These are phyloP conservation scores for Gnathonemus longibarbis DNA, from an alignment of 2,113 vertebrate species.

Conservation along the genomic window DNA sequence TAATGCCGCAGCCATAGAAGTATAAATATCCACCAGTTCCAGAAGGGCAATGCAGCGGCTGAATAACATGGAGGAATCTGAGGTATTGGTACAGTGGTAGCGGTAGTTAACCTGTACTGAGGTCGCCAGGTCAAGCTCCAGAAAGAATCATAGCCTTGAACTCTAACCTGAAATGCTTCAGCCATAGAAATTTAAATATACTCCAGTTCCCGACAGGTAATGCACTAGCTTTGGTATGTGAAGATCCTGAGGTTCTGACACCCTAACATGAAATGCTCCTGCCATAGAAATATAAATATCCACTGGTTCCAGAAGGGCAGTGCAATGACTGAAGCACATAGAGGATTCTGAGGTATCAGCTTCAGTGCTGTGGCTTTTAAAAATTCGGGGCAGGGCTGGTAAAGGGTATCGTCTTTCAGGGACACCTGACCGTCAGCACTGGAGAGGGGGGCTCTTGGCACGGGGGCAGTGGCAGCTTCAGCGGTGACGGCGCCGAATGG, in stretches of 20 bases:
- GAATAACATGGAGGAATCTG: not conserved
- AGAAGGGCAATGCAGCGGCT: not conserved
- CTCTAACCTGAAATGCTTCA: not conserved
- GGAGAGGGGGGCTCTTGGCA: not conserved
- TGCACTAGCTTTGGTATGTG: not conserved
- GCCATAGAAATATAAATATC: not conserved
- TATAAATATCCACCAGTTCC: not conserved
- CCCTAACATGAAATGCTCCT: not conserved
- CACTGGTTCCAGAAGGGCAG: not conserved
- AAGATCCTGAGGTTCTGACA: not conserved
- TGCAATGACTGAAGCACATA: not conserved
- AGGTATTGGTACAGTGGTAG: not conserved
- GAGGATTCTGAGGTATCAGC: not conserved
- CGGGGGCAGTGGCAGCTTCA: not conserved
- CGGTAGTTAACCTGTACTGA: not conserved
- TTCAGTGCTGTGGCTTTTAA: not conserved
- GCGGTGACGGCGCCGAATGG: not conserved
- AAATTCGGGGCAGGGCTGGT: not conserved
- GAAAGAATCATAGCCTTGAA: not conserved
- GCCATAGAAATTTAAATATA: not conserved
- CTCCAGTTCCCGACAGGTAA: too few relatives aligned
- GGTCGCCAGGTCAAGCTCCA: not conserved
- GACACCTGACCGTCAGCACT: not conserved
- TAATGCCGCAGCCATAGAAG: not conserved
- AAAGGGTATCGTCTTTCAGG: not conserved